Evolutionary conservation across 1,140 invertebrate species (phyloP).

Genomic region (Leptoteleia sp.): DNA sequence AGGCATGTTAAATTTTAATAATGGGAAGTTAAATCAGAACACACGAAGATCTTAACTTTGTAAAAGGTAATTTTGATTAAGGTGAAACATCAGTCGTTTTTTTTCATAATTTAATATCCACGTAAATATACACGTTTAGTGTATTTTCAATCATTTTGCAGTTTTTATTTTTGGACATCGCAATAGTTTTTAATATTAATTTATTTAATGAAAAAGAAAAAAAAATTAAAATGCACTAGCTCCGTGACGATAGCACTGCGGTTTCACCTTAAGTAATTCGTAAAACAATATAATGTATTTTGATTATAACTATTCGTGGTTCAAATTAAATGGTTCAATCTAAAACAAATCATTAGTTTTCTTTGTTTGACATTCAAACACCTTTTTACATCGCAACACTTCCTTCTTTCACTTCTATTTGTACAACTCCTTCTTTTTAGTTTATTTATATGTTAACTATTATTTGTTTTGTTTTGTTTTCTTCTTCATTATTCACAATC

Average conservation of each 20-base stretch:
- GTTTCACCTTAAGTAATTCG: too few species aligned
- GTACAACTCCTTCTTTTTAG: constrained; percentile 18
- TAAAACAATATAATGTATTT: not conserved
- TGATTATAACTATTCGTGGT: not conserved
- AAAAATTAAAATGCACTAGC: too few species aligned
- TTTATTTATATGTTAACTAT: too few species aligned
- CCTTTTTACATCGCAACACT: constrained; percentile 14
- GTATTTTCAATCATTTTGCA: too few species aligned
- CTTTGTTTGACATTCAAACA: not conserved
- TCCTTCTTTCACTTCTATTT: constrained; percentile 30
- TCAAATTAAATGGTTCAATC: not conserved
- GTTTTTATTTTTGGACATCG: too few species aligned
- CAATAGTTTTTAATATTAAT: too few species aligned
- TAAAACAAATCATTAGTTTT: not conserved
- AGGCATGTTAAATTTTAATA: constrained; percentile 20
- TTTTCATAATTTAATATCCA: too few species aligned
- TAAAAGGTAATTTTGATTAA: constrained; percentile 7
- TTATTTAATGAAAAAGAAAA: too few species aligned
- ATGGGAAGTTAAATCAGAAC: constrained; percentile 7
- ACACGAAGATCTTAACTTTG: constrained; percentile 14
- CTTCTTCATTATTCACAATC: constrained; percentile 30
- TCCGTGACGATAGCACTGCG: too few species aligned
- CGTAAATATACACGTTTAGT: too few species aligned
- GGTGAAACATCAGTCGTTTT: too few species aligned
- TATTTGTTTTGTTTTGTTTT: too few species aligned